Evolutionary conservation across 1,140 invertebrate species (phyloP).

Genomic region (Eupristina koningsbergeri): DNA sequence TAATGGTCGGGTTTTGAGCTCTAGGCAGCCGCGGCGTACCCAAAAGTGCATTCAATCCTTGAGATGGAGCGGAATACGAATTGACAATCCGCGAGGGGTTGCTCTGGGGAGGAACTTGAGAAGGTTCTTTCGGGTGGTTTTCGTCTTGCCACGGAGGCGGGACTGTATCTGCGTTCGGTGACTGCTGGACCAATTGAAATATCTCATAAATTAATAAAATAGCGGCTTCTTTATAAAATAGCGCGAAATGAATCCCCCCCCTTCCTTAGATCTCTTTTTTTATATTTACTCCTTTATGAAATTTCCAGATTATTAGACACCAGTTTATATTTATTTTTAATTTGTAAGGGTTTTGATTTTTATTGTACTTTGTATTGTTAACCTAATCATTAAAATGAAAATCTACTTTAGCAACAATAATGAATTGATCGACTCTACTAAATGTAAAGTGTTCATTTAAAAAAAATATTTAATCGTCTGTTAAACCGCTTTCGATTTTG

Average conservation of each 20-base stretch:
- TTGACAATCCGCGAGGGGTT: conserved; percentile 75
- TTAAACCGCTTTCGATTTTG: too few species aligned
- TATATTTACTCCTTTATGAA: too few species aligned
- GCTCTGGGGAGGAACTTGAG: conserved; percentile 59
- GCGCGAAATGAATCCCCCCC: background rate
- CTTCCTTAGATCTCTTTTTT: background rate
- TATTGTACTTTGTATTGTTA: background rate
- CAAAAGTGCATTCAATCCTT: conserved; percentile 76
- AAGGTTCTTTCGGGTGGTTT: conserved; percentile 59
- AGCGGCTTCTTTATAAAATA: conserved; percentile 13
- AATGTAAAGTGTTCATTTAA: too few species aligned
- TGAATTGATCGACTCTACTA: too few species aligned
- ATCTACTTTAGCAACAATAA: too few species aligned
- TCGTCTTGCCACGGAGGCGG: conserved; percentile 67
- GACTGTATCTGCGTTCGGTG: background rate
- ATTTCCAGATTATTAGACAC: background rate
- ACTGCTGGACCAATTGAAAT: conserved; percentile 12
- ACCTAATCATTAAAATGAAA: background rate
- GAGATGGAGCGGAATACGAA: conserved; percentile 78
- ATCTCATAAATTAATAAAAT: conserved; percentile 21
- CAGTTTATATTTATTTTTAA: background rate
- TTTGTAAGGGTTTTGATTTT: background rate
- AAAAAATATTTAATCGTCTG: too few species aligned
- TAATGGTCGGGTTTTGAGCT: conserved; percentile 91
- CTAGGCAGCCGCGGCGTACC: conserved; percentile 77